phyloP scores from a whole-genome alignment of 2,797 vertebrate genomes.

The Adelosebastes latens region DNA sequence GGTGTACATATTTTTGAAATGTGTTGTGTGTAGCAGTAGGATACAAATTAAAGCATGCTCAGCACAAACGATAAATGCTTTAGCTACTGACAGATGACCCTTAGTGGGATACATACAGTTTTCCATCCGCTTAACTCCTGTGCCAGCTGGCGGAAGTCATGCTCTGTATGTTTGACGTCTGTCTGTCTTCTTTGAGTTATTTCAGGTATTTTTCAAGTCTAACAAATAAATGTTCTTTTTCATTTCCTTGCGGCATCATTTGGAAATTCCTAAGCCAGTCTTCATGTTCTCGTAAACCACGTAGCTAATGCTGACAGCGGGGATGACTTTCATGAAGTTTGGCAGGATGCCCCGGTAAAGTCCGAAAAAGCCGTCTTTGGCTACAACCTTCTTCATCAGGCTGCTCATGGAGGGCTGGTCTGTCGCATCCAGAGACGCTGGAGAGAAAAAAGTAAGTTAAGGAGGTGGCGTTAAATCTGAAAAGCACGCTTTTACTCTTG shows the following conservation, averaged over 20 bases:
- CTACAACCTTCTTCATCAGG: constrained; percentile 89
- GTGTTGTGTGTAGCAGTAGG: constrained; percentile 15
- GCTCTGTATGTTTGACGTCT: constrained; percentile 25
- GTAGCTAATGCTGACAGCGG: constrained; percentile 99
- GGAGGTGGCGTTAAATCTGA: background rate
- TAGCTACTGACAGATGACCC: constrained; percentile 31
- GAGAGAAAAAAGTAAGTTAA: constrained; percentile 12
- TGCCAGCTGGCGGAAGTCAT: constrained; percentile 34
- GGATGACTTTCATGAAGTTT: constrained; percentile 99
- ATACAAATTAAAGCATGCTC: constrained; percentile 66
- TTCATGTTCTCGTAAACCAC: constrained; percentile 99
- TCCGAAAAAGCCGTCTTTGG: constrained; percentile 91
- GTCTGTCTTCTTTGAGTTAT: constrained; percentile 21
- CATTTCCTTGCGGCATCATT: constrained; percentile 60
- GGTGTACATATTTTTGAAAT: constrained; percentile 2
- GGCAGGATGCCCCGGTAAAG: constrained; percentile 96
- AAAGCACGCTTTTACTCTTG: background rate
- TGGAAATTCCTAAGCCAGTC: constrained; percentile 88
- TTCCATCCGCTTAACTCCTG: constrained; percentile 17
- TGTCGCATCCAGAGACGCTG: constrained; percentile 89
- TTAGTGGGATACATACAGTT: constrained; percentile 25
- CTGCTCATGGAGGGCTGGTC: constrained; percentile 90
- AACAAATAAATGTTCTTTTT: constrained; percentile 5
- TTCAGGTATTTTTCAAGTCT: constrained; percentile 50
- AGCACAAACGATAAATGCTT: constrained; percentile 44